Percentiles rank a stretch among this genome's conserved stretches.
Evolutionary conservation across 2,888 invertebrate genomes (phyloP).

Genomic region (Morpho achilles): DNA sequence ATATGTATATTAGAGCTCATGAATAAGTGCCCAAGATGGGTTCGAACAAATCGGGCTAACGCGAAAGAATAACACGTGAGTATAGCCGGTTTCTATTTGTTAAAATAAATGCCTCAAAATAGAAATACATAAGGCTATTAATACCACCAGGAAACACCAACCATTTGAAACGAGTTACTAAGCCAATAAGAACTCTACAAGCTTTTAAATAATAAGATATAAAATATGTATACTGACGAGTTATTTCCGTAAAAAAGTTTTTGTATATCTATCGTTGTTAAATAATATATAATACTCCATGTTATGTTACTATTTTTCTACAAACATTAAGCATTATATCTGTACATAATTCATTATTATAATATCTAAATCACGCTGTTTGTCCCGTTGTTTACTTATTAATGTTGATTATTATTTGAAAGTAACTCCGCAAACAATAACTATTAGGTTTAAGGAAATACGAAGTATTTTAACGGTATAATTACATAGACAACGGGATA

Average conservation of each 20-base stretch:
- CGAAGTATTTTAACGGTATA: too few species aligned
- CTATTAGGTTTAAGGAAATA: too few species aligned
- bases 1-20: too few species aligned
- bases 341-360: background rate
- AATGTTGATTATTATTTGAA: conserved; percentile 1
- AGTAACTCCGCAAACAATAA: too few species aligned
- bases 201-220: background rate
- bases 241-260: background rate
- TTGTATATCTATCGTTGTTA: too few species aligned
- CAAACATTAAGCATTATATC: background rate
- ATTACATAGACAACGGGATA: background rate
- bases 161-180: conserved; percentile 1
- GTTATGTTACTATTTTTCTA: background rate
- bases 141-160: background rate
- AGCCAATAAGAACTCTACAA: background rate
- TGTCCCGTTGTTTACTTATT: conserved; percentile 7
- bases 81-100: too few species aligned
- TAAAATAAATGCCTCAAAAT: background rate
- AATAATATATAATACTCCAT: too few species aligned
- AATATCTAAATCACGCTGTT: background rate
- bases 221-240: conserved; percentile 2
- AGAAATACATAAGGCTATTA: background rate
- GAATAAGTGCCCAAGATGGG: too few species aligned
- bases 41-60: too few species aligned
- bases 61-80: too few species aligned